These are phyloP conservation scores for Leptothorax acervorum DNA, from an alignment of 2,888 invertebrate species.

Conservation along the genomic window DNA sequence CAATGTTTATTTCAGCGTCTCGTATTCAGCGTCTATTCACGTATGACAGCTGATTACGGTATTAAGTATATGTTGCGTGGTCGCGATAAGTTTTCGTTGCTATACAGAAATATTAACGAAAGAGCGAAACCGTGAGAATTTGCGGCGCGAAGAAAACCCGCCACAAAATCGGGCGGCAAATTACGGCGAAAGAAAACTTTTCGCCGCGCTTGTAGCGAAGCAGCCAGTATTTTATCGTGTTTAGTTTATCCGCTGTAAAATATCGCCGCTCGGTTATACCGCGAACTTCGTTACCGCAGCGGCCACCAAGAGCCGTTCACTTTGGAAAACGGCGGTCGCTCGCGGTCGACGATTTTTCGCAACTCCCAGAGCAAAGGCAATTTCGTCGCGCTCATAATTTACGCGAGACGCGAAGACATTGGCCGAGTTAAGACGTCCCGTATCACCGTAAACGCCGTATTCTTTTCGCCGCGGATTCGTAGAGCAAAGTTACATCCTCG, in stretches of 20 bases:
- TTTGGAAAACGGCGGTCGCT: slow-evolving; percentile 26
- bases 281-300: slow-evolving; percentile 46
- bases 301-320: slow-evolving; percentile 11
- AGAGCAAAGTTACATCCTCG: slow-evolving; percentile 40
- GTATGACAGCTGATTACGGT: slow-evolving; percentile 1
- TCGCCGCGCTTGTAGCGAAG: slow-evolving; percentile 64
- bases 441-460: background rate
- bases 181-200: slow-evolving; percentile 68
- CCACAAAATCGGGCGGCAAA: slow-evolving; percentile 46
- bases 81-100: slow-evolving; percentile 42
- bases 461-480: slow-evolving; percentile 1
- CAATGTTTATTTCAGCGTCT: slow-evolving; percentile 31
- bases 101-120: slow-evolving; percentile 44
- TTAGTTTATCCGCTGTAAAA: slow-evolving; percentile 57
- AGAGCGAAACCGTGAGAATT: slow-evolving; percentile 46
- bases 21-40: no score
- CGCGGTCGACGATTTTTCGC: slow-evolving; percentile 35
- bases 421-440: slow-evolving; percentile 18
- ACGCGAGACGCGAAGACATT: slow-evolving; percentile 43
- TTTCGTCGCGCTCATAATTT: slow-evolving; percentile 46
- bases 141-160: slow-evolving; percentile 27
- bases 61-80: background rate
- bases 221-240: slow-evolving; percentile 59
- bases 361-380: slow-evolving; percentile 1
- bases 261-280: slow-evolving; percentile 45